Conservation (phyloP, 1,140 invertebrate genomes). For the Bombus haemorrhoidalis region DNA sequence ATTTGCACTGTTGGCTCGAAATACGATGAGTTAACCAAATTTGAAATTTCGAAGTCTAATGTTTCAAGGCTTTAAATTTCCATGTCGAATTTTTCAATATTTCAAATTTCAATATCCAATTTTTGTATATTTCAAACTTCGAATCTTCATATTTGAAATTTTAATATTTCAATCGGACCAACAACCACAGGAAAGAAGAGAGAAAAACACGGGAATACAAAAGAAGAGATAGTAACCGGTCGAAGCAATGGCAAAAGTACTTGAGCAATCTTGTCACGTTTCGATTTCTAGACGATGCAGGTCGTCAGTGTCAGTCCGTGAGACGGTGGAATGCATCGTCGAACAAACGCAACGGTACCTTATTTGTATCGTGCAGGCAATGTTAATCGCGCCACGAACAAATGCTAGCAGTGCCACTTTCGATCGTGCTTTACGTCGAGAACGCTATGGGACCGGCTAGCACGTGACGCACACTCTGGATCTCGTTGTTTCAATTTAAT, state of each 20-base stretch:
- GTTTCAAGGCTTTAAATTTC: too few species aligned
- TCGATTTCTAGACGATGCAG: constrained; percentile 60
- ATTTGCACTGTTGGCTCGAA: too few species aligned
- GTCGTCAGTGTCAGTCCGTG: constrained; percentile 54
- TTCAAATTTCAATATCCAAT: too few species aligned
- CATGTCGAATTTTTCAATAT: too few species aligned
- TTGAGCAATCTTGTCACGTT: constrained; percentile 34
- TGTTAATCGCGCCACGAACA: constrained; percentile 40
- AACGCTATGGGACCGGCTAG: neutral
- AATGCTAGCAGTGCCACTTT: neutral
- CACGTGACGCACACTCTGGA: constrained; percentile 13
- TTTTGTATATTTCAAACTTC: too few species aligned
- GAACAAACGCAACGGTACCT: constrained; percentile 55
- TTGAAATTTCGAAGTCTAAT: too few species aligned
- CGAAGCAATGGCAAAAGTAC: neutral
- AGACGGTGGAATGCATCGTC: constrained; percentile 39
- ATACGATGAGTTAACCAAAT: too few species aligned
- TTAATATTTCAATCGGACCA: too few species aligned
- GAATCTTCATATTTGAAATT: too few species aligned
- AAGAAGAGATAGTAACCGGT: neutral
- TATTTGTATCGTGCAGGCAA: constrained; percentile 52
- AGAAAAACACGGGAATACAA: too few species aligned
- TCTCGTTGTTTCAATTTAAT: constrained; percentile 40
- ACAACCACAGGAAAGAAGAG: too few species aligned
- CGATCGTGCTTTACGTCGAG: constrained; percentile 3